Conservation (phyloP, 2,113 vertebrate species). For the Phaethon lepturus region DNA sequence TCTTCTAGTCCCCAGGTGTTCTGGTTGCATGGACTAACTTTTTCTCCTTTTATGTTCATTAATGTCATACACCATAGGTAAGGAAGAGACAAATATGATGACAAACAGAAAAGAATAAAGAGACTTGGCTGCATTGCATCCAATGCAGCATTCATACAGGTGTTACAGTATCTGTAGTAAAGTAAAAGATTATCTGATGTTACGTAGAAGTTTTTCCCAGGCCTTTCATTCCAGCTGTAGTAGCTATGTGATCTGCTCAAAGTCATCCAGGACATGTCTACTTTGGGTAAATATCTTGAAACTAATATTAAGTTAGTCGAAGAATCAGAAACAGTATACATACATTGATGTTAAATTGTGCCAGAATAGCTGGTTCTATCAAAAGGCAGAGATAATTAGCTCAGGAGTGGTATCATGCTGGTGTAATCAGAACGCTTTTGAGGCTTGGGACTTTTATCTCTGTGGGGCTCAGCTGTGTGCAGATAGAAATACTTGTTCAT, state of each 20-base stretch:
- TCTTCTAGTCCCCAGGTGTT: too few species aligned
- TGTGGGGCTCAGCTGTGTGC: not conserved
- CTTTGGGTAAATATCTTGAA: not conserved
- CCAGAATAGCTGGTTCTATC: not conserved
- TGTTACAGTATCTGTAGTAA: not conserved
- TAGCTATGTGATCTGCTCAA: not conserved
- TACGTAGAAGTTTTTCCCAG: not conserved
- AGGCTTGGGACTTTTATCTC: not conserved
- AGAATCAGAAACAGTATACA: not conserved
- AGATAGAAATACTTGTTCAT: not conserved
- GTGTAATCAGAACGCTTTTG: not conserved
- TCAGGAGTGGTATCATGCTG: not conserved
- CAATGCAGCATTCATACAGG: not conserved
- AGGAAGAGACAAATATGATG: not conserved
- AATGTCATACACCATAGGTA: not conserved
- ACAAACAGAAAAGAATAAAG: not conserved
- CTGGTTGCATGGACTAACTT: not conserved
- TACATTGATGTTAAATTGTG: not conserved
- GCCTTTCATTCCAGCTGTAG: not conserved
- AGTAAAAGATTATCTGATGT: not conserved
- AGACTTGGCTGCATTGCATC: not conserved
- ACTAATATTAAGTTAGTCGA: not conserved
- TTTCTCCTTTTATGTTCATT: not conserved
- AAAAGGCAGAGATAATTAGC: not conserved
- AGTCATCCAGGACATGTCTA: not conserved